Evolutionary conservation across 1,140 invertebrate species (phyloP).

Genomic region (Laupala kohalensis): DNA sequence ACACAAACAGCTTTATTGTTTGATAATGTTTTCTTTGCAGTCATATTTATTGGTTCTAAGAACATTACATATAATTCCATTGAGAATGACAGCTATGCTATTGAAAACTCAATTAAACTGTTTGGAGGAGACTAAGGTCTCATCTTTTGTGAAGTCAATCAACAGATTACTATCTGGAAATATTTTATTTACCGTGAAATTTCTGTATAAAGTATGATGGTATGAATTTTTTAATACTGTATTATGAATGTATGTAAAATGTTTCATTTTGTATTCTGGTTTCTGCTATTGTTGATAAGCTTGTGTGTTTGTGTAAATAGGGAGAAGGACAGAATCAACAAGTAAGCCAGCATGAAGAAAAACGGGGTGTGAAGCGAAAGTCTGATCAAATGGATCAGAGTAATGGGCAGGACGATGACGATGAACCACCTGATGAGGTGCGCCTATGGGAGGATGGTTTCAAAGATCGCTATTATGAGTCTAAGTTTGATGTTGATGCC

Average conservation of each 20-base stretch:
- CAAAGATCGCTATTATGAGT: constrained; percentile 95
- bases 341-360: constrained; percentile 5
- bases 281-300: neutral
- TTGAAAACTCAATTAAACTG: no score
- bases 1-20: no score
- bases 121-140: no score
- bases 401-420: constrained; percentile 39
- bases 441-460: constrained; percentile 95
- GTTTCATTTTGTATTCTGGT: neutral
- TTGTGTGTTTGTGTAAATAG: neutral
- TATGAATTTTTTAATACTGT: no score
- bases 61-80: no score
- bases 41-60: no score
- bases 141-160: no score
- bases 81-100: no score
- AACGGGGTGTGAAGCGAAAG: constrained; percentile 33
- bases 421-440: constrained; percentile 82
- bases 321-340: neutral
- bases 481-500: constrained; percentile 81
- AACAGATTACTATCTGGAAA: no score
- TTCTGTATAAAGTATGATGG: no score
- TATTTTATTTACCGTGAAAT: no score
- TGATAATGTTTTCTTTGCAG: no score
- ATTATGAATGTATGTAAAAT: neutral
- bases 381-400: constrained; percentile 27